phyloP scores from a whole-genome alignment of 2,888 invertebrate genomes.

The Monopis laevigella region DNA sequence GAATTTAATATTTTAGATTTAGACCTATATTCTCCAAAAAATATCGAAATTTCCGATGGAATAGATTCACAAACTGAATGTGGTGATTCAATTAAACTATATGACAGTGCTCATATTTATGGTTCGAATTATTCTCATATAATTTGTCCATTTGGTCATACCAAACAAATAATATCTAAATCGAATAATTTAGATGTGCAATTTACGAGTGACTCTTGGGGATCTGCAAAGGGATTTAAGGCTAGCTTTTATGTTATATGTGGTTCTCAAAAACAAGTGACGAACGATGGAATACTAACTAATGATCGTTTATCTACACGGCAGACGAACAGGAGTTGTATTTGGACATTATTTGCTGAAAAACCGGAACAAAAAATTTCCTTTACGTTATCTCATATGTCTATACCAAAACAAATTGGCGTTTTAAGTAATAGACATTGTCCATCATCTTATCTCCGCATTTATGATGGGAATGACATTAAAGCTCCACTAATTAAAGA shows the following conservation, averaged over 20 bases:
- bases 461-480: constrained; percentile 75
- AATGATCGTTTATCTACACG: constrained; percentile 35
- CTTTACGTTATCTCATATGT: constrained; percentile 72
- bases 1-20: constrained; percentile 76
- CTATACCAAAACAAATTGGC: too few relatives aligned
- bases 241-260: constrained; percentile 75
- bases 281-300: constrained; percentile 62
- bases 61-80: too few relatives aligned
- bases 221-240: constrained; percentile 80
- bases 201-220: constrained; percentile 66
- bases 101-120: constrained; percentile 31
- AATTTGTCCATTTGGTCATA: constrained; percentile 39
- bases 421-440: constrained; percentile 36
- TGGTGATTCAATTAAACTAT: constrained; percentile 42
- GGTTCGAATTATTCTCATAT: constrained; percentile 60
- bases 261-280: constrained; percentile 71
- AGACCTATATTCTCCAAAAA: constrained; percentile 67
- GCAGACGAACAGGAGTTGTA: constrained; percentile 64
- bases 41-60: constrained; percentile 69
- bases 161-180: constrained; percentile 57
- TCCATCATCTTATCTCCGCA: constrained; percentile 45
- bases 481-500: constrained; percentile 71
- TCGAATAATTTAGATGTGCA: constrained; percentile 72
- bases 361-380: constrained; percentile 70
- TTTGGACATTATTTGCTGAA: constrained; percentile 74